These are phyloP conservation scores for Seriola aureovittata DNA, from an alignment of 2,113 vertebrate genomes.

Conservation along the genomic window DNA sequence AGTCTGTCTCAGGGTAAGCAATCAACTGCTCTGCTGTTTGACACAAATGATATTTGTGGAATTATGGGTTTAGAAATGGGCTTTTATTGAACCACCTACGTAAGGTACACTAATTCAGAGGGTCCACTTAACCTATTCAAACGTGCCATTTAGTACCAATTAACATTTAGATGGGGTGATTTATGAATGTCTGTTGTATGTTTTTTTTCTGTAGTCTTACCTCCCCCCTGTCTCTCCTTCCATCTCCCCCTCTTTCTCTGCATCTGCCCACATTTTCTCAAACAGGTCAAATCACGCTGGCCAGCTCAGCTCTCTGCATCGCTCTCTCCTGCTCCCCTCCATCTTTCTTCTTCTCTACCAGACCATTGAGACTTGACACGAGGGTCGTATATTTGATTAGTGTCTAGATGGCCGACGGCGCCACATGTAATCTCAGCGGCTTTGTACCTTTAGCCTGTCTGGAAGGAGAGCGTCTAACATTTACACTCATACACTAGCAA, in stretches of 20 bases:
- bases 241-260: constrained; percentile 11
- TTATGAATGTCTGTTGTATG: constrained; percentile 48
- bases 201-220: constrained; percentile 31
- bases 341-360: constrained; percentile 37
- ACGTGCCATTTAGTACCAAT: constrained; percentile 70
- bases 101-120: constrained; percentile 51
- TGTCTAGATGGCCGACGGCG: constrained; percentile 37
- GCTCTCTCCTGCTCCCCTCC: constrained; percentile 6
- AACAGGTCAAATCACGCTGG: constrained; percentile 43
- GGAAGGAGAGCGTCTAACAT: constrained; percentile 29
- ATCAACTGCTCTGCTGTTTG: constrained; percentile 42
- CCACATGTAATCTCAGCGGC: constrained; percentile 64
- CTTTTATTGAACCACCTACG: constrained; percentile 63
- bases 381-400: constrained; percentile 72
- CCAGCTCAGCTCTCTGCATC: constrained; percentile 16
- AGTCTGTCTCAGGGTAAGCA: constrained; percentile 27
- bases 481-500: constrained; percentile 26
- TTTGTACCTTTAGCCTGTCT: constrained; percentile 60
- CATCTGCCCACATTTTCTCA: constrained; percentile 30
- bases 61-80: constrained; percentile 60
- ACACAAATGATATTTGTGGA: constrained; percentile 70
- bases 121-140: constrained; percentile 75
- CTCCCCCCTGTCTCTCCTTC: constrained; percentile 7
- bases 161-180: constrained; percentile 73
- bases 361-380: constrained; percentile 62